Base-by-base conservation (phyloP, 1,140 invertebrate genomes). In the Reticulitermes speratus region DNA sequence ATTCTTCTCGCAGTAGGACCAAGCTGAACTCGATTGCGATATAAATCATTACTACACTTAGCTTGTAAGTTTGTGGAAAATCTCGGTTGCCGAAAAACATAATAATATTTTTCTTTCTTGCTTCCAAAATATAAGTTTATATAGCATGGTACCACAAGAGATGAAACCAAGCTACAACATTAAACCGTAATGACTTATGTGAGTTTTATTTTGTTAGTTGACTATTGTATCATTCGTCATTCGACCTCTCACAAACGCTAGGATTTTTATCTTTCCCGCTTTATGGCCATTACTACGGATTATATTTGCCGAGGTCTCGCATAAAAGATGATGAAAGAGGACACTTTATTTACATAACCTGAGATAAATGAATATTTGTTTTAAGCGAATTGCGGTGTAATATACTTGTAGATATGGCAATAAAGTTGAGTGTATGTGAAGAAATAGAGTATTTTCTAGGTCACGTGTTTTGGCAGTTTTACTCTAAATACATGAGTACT, bases 11-110 rank as follows among this genome's bases (percentile, higher is more conserved):
- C 65, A 25, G 65, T 25, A 30, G 6, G n/a, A 75, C 65, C 25
- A 75, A 75, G n/a, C 14, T 75, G 1, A n/a, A 75, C 65, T 30
- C 65, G 65, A 75, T 75, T n/a, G n/a, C 7, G n/a, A 30, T 75
- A 75, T 75, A 75, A 75, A 75, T 75, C 65, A 75, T 75, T 75
- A 75, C 65, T 14, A n/a, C 65, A 75, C n/a, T 75, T 75, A n/a
- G n/a, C 65, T 75, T 75, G 65, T 30, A 75, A 75, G 65, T 75
- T 75, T 30, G 65, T 75, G 65, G 65, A 75, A 75, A n/a, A 30
- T 75, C 65, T 75, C 65, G n/a, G 25, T 16, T 23, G 59, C 59
- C 9, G 65, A 8, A 0, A 30, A 25, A 8, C 14, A 30, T 75
- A 12, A 75, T 75, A 75, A 75, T 75, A 75, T 75, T 75, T 75